These are phyloP conservation scores for Climacteris rufus DNA, from an alignment of 2,113 vertebrate genomes.

Conservation along the genomic window DNA sequence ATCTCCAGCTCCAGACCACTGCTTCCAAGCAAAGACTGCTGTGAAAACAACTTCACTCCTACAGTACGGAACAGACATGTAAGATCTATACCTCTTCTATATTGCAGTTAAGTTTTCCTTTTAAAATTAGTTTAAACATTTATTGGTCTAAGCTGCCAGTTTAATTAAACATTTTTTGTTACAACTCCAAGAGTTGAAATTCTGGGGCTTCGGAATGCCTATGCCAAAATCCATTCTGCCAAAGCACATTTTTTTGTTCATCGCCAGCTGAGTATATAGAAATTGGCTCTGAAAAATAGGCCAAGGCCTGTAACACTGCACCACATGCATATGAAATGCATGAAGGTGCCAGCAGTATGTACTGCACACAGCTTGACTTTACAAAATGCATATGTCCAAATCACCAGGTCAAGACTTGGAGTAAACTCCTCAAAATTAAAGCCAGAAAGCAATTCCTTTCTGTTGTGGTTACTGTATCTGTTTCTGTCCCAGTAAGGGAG, in stretches of 20 bases:
- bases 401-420: slow-evolving; percentile 26
- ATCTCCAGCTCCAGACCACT: neutral
- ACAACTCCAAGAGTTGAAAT: slow-evolving; percentile 6
- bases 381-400: slow-evolving; percentile 14
- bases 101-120: neutral
- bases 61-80: neutral
- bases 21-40: neutral
- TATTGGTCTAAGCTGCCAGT: slow-evolving; percentile 12
- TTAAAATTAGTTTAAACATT: slow-evolving; percentile 42
- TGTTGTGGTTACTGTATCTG: slow-evolving; percentile 53
- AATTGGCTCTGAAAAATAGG: slow-evolving; percentile 53
- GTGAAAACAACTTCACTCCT: neutral
- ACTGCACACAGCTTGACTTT: slow-evolving; percentile 28
- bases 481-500: neutral
- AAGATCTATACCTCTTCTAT: neutral
- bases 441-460: neutral
- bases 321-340: neutral
- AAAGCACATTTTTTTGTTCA: slow-evolving; percentile 40
- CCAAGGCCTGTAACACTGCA: slow-evolving; percentile 37
- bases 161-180: slow-evolving; percentile 49
- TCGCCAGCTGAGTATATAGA: slow-evolving; percentile 59
- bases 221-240: slow-evolving; percentile 44
- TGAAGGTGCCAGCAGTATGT: slow-evolving; percentile 54
- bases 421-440: neutral
- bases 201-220: neutral